These are phyloP conservation scores for Drosophila aldrichi DNA, from an alignment of 2,888 invertebrate genomes.

Conservation along the genomic window DNA sequence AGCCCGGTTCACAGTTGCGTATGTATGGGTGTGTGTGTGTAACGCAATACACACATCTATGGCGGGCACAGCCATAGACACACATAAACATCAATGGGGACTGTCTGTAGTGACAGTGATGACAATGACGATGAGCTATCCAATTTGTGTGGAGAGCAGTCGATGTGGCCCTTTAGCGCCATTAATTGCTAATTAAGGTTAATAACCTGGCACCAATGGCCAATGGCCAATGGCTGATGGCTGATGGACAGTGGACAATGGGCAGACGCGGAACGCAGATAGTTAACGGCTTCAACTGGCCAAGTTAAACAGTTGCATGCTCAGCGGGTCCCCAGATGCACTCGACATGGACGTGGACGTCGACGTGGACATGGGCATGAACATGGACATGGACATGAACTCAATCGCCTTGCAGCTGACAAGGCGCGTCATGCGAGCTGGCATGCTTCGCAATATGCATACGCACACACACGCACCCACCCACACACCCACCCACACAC, in stretches of 20 bases:
- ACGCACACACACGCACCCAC: slow-evolving; percentile 1
- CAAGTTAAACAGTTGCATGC: slow-evolving; percentile 57
- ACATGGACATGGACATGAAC: slow-evolving; percentile 1
- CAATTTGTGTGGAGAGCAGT: slow-evolving; percentile 9
- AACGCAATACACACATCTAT: background rate
- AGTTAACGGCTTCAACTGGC: slow-evolving; percentile 46
- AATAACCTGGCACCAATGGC: slow-evolving; percentile 58
- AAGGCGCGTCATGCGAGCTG: slow-evolving; percentile 24
- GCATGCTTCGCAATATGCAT: slow-evolving; percentile 13
- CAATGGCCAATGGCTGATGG: background rate
- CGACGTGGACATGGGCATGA: background rate
- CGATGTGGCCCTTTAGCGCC: slow-evolving; percentile 22
- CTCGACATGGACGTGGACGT: background rate
- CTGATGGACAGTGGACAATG: background rate
- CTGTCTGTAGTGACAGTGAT: slow-evolving; percentile 9
- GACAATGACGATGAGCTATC: slow-evolving; percentile 24
- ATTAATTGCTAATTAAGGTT: slow-evolving; percentile 71
- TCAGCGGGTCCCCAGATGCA: slow-evolving; percentile 2
- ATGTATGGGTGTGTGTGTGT: background rate
- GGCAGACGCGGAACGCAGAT: background rate
- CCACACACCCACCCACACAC: no score
- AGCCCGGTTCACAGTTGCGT: background rate
- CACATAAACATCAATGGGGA: background rate
- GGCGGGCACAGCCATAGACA: background rate
- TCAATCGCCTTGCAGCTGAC: slow-evolving; percentile 22